These are phyloP conservation scores for Dysidea cf. avara DNA, from an alignment of 37 sponge, comb jelly and placozoan genomes.

Conservation along the genomic window DNA sequence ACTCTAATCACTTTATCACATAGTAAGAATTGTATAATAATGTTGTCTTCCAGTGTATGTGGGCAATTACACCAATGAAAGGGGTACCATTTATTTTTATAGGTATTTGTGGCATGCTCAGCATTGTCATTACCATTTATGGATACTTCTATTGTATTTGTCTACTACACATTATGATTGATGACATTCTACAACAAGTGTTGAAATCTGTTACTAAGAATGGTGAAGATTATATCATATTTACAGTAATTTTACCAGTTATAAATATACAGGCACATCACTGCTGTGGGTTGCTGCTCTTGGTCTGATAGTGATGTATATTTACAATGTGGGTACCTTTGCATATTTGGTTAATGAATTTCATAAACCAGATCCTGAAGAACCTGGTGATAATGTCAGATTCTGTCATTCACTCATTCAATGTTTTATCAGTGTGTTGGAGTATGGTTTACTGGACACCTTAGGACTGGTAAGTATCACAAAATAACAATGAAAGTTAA, in stretches of 20 bases:
- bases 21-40: slow-evolving; percentile 7
- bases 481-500: too few species aligned
- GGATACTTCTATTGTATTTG: slow-evolving; percentile 65
- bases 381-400: slow-evolving; percentile 9
- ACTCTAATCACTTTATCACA: slow-evolving; percentile 24
- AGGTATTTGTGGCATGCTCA: slow-evolving; percentile 44
- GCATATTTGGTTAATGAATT: slow-evolving; percentile 51
- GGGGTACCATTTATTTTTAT: not conserved
- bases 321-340: slow-evolving; percentile 79
- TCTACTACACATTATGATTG: slow-evolving; percentile 54
- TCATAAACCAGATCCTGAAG: slow-evolving; percentile 6
- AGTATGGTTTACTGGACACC: slow-evolving; percentile 64
- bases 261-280: slow-evolving; percentile 43
- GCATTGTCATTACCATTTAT: slow-evolving; percentile 34
- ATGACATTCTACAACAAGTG: slow-evolving; percentile 82
- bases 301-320: slow-evolving; percentile 59
- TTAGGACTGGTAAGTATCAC: slow-evolving; percentile 27
- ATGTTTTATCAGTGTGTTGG: slow-evolving; percentile 47
- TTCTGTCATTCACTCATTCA: slow-evolving; percentile 64
- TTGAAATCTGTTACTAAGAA: slow-evolving; percentile 75
- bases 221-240: slow-evolving; percentile 30
- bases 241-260: too few species aligned
- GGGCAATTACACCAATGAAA: too few species aligned
- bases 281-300: slow-evolving; percentile 78
- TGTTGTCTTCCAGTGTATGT: too few species aligned